Evolutionary conservation across 2,113 vertebrate species (phyloP).

Genomic region (Jacana jacana): DNA sequence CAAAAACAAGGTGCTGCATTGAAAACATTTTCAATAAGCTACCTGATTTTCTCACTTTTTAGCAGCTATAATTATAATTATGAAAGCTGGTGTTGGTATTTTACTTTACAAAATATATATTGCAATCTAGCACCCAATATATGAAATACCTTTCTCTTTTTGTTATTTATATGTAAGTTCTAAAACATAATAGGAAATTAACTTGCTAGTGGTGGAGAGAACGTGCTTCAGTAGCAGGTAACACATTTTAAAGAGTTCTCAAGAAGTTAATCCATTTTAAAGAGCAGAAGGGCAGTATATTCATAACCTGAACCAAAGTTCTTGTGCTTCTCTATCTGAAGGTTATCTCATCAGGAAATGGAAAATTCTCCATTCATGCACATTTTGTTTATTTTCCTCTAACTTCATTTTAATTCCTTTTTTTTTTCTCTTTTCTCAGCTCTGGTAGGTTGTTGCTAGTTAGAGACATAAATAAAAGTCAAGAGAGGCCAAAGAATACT

Average conservation of each 20-base stretch:
- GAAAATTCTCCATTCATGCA: background rate
- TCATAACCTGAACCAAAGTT: background rate
- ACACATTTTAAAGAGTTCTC: background rate
- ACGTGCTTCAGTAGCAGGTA: background rate
- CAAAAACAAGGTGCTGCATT: background rate
- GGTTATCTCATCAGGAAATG: background rate
- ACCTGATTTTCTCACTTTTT: background rate
- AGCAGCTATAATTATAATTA: background rate
- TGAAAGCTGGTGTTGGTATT: background rate
- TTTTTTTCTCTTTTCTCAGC: background rate
- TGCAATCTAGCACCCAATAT: background rate
- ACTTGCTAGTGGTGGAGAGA: background rate
- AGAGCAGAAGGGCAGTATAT: background rate
- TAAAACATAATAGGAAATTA: background rate
- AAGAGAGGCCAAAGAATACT: slow-evolving; percentile 5
- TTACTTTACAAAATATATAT: background rate
- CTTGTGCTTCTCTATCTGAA: background rate
- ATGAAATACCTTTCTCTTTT: background rate
- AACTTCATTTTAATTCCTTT: background rate
- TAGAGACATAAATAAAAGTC: background rate
- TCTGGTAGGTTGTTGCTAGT: background rate
- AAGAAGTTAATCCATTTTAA: background rate
- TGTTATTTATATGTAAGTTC: background rate
- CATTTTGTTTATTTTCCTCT: background rate
- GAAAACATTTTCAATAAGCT: background rate